Conservation (phyloP, 2,888 invertebrate genomes). For the Pogonocherus hispidulus region DNA sequence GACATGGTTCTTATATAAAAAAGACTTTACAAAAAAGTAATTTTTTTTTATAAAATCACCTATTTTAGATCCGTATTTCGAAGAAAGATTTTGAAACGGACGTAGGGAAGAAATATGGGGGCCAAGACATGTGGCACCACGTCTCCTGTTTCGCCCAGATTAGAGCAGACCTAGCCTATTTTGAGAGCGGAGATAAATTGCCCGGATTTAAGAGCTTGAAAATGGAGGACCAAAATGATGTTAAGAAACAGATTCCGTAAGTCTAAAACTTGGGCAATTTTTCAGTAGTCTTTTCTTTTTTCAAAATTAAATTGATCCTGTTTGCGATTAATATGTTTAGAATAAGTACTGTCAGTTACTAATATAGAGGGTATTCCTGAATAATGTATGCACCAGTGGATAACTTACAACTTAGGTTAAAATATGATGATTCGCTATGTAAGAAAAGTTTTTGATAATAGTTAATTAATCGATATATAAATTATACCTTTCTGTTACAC, state of each 20-base stretch:
- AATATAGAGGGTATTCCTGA: no score
- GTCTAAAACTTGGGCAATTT: constrained; percentile 60
- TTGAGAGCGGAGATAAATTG: constrained; percentile 78
- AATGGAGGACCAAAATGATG: constrained; percentile 78
- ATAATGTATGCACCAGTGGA: no score
- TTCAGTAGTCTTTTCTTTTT: no score
- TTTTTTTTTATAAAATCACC: constrained; percentile 4
- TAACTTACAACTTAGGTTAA: no score
- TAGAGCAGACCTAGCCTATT: constrained; percentile 81
- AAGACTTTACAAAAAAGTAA: no score
- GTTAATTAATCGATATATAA: no score
- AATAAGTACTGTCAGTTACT: no score
- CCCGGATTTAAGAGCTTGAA: constrained; percentile 82
- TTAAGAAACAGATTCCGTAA: constrained; percentile 78
- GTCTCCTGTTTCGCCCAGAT: constrained; percentile 88
- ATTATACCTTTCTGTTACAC: background rate
- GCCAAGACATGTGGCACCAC: constrained; percentile 92
- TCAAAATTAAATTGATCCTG: no score
- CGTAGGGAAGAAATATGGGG: constrained; percentile 85
- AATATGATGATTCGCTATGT: no score
- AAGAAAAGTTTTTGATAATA: no score
- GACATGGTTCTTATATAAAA: no score
- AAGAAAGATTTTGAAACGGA: constrained; percentile 90
- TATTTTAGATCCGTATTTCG: constrained; percentile 76
- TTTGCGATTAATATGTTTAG: no score